Base-by-base conservation (phyloP, 2,113 vertebrate genomes). In the Anoura caudifer region DNA sequence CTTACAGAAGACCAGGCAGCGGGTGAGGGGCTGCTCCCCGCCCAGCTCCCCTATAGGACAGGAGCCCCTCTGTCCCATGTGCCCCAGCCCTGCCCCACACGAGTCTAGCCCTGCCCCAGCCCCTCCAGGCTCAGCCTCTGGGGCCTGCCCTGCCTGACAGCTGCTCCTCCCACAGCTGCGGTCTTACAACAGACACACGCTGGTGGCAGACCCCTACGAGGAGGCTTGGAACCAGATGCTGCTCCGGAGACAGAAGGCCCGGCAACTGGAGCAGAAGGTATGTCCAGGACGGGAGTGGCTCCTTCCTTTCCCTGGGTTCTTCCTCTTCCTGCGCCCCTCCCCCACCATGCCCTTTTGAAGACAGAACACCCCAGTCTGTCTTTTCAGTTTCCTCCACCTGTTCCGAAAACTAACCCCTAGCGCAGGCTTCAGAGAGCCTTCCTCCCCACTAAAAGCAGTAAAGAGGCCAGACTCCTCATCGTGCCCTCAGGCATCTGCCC, bases 101-200 rank as follows among this genome's bases (percentile, higher is more conserved):
- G 2, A 15, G 7, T 10, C 70, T 59, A 31, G 15, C 59, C 52
- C 43, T 11, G 7, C 36, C 36, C 69, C 4, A 6, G 4, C 13
- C 24, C 70, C 8, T n/a, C 36, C 19, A 14, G 69, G 63, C 87
- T 41, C 43, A 6, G 65, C 36, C 81, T 12, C 77, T 0, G 1
- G 43, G 50, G 16, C 26, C 88, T 50, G 4, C n/a, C 84, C 85
- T 41, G 4, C 83, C 93, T 94, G 72, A 96, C 17, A 17, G 24
- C 91, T 50, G 5, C 69, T 54, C 43, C 36, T 63, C 81, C 65
- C 76, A 28, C 98, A 99, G 99, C 97, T 99, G 95, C 99, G 99
- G 54, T 99, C 99, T 69, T 99, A 99, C 98, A 99, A 99, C 98
- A 98, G 99, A 90, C 99, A 99, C 97, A 99, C 99, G 0, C 98